Base-by-base conservation (phyloP, 2,888 invertebrate genomes). In the Chrysina gloriosa region DNA sequence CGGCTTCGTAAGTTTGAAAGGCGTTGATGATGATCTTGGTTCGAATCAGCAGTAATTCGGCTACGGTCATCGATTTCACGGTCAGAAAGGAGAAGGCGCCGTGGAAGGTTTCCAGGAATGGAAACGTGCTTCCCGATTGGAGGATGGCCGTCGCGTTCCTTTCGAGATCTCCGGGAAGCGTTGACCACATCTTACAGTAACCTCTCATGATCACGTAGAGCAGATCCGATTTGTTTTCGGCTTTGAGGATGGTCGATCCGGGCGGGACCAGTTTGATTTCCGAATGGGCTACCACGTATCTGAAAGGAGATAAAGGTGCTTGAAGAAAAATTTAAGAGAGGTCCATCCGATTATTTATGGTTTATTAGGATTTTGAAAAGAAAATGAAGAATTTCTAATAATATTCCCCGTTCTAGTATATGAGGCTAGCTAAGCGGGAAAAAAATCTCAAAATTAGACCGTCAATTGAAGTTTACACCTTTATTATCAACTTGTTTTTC, bases 41-140 rank as follows among this genome's bases (percentile, higher is more conserved):
- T 2, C 19, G 50, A n/a, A 70, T 67, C 16, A 65, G 11, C 16
- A 70, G 19, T 23, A 70, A 14, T 45, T 70, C 70, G 7, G 64
- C 70, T 1, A 63, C 67, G 0, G 70, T 70, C 31, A 68, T 42
- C 5, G 54, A 31, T 29, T 45, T n/a, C 1, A 70, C 70, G 0
- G 3, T 31, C n/a, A 70, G 21, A 27, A 70, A 70, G 1, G 67
- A 65, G 31, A 68, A 67, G 5, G 63, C 64, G 6, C 54, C 65
- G 48, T 70, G 70, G 31, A 70, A 58, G 14, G 65, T 68, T 31
- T 70, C 67, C 39, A 70, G 25, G 27, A 69, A 69, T 1, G 69
- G 71, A 45, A 69, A 71, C 3, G 68, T 61, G 42, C 68, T 68
- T 1, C 69, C 69, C 2, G 34, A 29, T 48, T 65, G 19, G 14